Evolutionary conservation across 2,797 vertebrate species (phyloP).

Genomic region (Notoglanidium macrostoma): DNA sequence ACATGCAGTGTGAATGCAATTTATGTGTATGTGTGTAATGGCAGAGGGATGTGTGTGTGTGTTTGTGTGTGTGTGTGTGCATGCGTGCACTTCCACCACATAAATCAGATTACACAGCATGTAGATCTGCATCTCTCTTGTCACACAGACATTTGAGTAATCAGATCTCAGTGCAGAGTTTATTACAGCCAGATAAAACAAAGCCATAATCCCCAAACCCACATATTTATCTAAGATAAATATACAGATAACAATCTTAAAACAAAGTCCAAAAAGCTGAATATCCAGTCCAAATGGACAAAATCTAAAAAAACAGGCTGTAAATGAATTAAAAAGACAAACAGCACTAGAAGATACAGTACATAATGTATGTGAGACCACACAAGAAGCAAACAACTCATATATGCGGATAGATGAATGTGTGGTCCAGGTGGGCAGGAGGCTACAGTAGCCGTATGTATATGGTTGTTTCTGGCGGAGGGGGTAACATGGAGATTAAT

Average conservation of each 20-base stretch:
- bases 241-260: background rate
- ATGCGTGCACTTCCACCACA: background rate
- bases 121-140: background rate
- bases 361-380: background rate
- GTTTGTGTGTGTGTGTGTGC: background rate
- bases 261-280: background rate
- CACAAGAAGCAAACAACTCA: background rate
- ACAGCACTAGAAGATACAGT: background rate
- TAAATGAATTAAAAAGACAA: background rate
- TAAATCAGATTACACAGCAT: background rate
- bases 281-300: background rate
- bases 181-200: conserved; percentile 8
- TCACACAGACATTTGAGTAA: background rate
- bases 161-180: background rate
- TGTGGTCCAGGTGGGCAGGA: conserved; percentile 3
- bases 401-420: background rate
- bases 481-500: background rate
- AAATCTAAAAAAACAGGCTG: background rate
- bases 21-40: background rate
- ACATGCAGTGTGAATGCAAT: background rate
- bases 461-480: background rate
- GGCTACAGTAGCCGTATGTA: background rate
- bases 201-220: background rate
- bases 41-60: background rate
- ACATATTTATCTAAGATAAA: background rate